Evolutionary conservation across 2,888 invertebrate genomes (phyloP).

Genomic region (Zaprionus obscuricornis): DNA sequence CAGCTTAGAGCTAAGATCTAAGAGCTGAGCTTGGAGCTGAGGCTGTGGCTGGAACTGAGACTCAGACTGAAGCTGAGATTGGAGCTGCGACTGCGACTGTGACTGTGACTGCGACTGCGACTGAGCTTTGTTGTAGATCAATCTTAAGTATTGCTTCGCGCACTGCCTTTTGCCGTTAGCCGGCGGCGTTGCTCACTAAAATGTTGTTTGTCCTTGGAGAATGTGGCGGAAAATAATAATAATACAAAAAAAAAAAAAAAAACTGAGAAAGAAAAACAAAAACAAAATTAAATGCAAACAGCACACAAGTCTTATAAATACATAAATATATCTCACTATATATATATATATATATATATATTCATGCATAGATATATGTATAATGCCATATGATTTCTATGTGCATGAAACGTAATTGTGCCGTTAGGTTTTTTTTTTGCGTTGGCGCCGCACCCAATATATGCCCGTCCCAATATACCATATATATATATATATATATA

Average conservation of each 20-base stretch:
- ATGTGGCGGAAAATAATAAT: conserved; percentile 63
- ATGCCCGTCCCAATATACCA: conserved; percentile 38
- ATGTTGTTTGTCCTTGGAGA: conserved; percentile 80
- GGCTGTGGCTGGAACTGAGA: too few species aligned
- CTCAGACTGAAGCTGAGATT: too few species aligned
- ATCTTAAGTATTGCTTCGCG: conserved; percentile 60
- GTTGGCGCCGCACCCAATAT: conserved; percentile 71
- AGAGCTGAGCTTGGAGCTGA: conserved; percentile 29
- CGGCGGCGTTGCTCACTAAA: conserved; percentile 67
- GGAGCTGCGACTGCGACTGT: too few species aligned
- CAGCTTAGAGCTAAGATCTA: conserved; percentile 23
- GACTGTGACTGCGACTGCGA: too few species aligned
- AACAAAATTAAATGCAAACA: too few species aligned
- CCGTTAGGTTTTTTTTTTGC: conserved; percentile 73
- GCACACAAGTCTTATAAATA: too few species aligned
- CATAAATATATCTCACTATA: conserved; percentile 29
- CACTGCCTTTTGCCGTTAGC: conserved; percentile 67
- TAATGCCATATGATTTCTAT: background rate
- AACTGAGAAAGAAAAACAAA: conserved; percentile 18
- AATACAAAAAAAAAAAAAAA: conserved; percentile 20
- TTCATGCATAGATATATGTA: conserved; percentile 12
- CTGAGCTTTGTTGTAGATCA: conserved; percentile 76
- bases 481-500: too few species aligned
- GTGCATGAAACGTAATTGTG: conserved; percentile 48
- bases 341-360: conserved; percentile 17